Base-by-base conservation (phyloP, 2,888 invertebrate genomes). In the Parnassius mnemosyne region DNA sequence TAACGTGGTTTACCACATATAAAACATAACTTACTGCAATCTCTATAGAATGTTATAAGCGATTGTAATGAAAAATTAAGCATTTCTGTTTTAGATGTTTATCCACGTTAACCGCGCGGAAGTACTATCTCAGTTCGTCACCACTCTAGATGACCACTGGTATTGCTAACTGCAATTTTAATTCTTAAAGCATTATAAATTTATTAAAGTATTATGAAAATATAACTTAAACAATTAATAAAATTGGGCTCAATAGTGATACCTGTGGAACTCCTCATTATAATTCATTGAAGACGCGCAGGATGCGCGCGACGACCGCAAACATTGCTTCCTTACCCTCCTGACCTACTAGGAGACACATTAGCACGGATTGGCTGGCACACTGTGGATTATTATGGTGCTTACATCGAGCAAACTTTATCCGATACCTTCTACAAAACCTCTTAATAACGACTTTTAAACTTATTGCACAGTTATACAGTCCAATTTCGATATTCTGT, bases 311-410 rank as follows among this genome's bases (percentile, higher is more conserved):
- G 68, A 68, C 69, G 68, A 65, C 63, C 68, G 74, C 69, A 72
- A 69, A 72, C 79, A 79, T 80, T 75, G 80, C 79, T 76, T 71
- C 69, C 68, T 66, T 81, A 84, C 79, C 83, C 84, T 76, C 71
- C 68, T 87, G 78, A 87, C 88, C 87, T 73, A 87, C 82, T 80
- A 47, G 67, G 49, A 63, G 66, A 69, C 73, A 78, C 81, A 81
- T 84, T 84, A 83, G 78, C 81, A 83, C 81, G 77, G 76, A 80
- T 79, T 74, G 78, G 73, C 73, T 75, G 70, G 76, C 76, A 80
- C 80, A 78, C 74, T 67, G 70, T 68, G 70, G 68, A 75, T 79
- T 74, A 74, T 53, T 53, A 49, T 68, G 70, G 67, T 70, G 65
- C 73, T 69, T 74, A 75, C 70, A 72, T 68, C 62, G 67, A 65